Evolutionary conservation across 2,888 invertebrate species (phyloP), one percentile per base, ranked within the genome.

Genomic region (Caenorhabditis wallacei): DNA sequence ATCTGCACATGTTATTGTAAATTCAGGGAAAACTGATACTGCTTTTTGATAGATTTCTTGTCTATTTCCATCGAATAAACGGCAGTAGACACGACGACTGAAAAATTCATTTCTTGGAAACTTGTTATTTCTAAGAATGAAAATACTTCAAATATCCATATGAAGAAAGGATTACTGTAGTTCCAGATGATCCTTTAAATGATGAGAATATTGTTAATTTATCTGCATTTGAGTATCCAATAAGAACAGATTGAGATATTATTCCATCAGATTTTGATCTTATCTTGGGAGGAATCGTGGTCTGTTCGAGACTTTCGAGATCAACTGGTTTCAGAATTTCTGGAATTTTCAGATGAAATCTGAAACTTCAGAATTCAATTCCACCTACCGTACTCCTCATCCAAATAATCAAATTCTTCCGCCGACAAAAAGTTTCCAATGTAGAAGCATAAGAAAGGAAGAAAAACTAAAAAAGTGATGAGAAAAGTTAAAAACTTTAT

Each of bases 81-180:
- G 84, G 37, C 86, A 86, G 61, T 80, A 84, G 18, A 86, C 80
- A 16, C 78, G 75, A 11, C 85, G 83, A n/a, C 86, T 86, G 61
- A 35, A 20, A 20, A 8, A n/a, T 46, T 30, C 2, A 13, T 10
- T 40, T 40, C 40, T 10, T 40, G 40, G 2, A 40, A 13, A 40
- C 5, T 30, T 3, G 30, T 5, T 5, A 5, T 30, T 8, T 30
- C 30, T 30, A 5, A 43, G 7, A 18, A 48, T 18, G 18, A 48
- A 59, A 66, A 24, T 26, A 86, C 86, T 72, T 82, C 56, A 86
- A 80, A 59, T 80, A 86, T 22, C 86, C 86, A 66, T 82, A 84
- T 0, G 82, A 82, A 16, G 80, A 69, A 1, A 85, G 30, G 43
- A 86, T 70, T n/a, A 85, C 84, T 57, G 71, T 70, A 53, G 72